Evolutionary conservation across 1,140 invertebrate species (phyloP).

Genomic region (Carcinoscorpius rotundicauda): DNA sequence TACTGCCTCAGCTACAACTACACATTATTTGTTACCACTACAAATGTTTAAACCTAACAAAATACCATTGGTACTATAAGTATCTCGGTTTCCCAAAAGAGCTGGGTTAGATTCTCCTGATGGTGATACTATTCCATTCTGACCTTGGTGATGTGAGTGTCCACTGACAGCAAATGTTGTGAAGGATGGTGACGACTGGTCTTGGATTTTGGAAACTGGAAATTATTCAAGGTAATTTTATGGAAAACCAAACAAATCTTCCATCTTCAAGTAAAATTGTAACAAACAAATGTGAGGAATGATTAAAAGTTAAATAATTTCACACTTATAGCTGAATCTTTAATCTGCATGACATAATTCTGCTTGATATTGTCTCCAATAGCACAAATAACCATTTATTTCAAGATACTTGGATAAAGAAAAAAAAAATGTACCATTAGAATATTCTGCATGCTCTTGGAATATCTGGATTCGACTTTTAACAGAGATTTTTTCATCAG

Average conservation of each 20-base stretch:
- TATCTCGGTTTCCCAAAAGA: constrained; percentile 11
- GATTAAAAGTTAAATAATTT: background rate
- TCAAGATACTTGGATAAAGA: constrained; percentile 4
- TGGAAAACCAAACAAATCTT: background rate
- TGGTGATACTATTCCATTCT: constrained; percentile 5
- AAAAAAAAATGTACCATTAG: background rate
- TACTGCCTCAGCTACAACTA: background rate
- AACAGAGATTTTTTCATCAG: constrained; percentile 15
- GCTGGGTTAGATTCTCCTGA: constrained; percentile 4
- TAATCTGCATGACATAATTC: background rate
- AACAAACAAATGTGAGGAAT: background rate
- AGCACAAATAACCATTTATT: constrained; percentile 7
- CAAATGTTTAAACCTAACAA: too few relatives aligned
- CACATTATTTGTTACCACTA: background rate
- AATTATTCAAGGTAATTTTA: background rate
- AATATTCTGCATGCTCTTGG: constrained; percentile 9
- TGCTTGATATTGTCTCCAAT: constrained; percentile 2
- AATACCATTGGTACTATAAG: constrained; percentile 14
- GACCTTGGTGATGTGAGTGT: constrained; percentile 12
- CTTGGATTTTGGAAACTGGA: background rate
- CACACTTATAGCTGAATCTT: background rate
- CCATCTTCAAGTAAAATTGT: background rate
- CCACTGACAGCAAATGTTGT: background rate
- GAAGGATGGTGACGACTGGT: background rate
- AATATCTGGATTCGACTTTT: constrained; percentile 19